A percentile compares a stretch with the other conserved stretches of the same genome.
These are phyloP conservation scores for Araneus ventricosus DNA, from an alignment of 1,140 invertebrate species.

Conservation along the genomic window DNA sequence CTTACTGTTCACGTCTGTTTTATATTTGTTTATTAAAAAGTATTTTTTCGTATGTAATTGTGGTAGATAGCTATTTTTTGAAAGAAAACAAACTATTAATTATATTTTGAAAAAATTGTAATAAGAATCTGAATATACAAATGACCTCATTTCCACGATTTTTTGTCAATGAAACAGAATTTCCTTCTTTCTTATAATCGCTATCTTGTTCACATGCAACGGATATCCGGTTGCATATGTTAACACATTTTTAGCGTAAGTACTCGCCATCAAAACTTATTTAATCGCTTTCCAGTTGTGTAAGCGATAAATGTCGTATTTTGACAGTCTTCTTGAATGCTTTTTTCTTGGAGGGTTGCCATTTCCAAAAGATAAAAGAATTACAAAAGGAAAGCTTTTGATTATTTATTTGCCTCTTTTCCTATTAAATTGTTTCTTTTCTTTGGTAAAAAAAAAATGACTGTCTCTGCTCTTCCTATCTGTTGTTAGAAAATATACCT, in stretches of 20 bases:
- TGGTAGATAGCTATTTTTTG: too few species aligned
- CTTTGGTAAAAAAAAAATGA: slow-evolving; percentile 61
- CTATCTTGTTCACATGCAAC: slow-evolving; percentile 16
- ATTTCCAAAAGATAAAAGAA: neutral
- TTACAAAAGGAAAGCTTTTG: neutral
- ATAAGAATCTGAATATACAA: too few species aligned
- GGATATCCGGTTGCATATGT: slow-evolving; percentile 49
- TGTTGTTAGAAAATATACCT: slow-evolving; percentile 46
- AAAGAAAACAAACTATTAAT: too few species aligned
- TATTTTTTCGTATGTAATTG: too few species aligned
- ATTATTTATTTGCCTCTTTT: slow-evolving; percentile 48
- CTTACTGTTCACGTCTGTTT: too few species aligned
- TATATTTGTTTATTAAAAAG: too few species aligned
- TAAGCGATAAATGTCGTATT: slow-evolving; percentile 63
- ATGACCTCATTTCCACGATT: too few species aligned
- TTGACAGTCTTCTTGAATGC: slow-evolving; percentile 57
- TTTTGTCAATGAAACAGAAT: neutral
- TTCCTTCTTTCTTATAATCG: slow-evolving; percentile 3
- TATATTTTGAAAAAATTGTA: too few species aligned
- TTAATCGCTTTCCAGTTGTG: slow-evolving; percentile 51
- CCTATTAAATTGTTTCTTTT: slow-evolving; percentile 66
- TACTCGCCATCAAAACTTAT: slow-evolving; percentile 41
- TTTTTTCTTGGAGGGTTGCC: slow-evolving; percentile 59
- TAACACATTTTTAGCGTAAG: slow-evolving; percentile 33
- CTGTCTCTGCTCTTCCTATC: neutral